phyloP scores from a whole-genome alignment of 2,113 vertebrate genomes.

The Macaca fascicularis region T2T-MFA8v1.1 NC_088378.1:172275001-172275500 shows the following conservation, averaged over 20 bases:
- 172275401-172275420: neutral
- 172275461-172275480: neutral
- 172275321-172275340: neutral
- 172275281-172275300: neutral
- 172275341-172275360: neutral
- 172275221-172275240: neutral
- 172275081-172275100: neutral
- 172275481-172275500: neutral
- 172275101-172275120: neutral
- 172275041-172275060: neutral
- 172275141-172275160: neutral
- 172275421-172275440: neutral
- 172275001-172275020: neutral
- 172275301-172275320: neutral
- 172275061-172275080: neutral
- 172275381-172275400: neutral
- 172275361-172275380: neutral
- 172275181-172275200: too few relatives aligned
- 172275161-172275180: neutral
- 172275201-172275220: neutral
- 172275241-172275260: too few relatives aligned
- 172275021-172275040: neutral
- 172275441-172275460: neutral
- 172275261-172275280: neutral
- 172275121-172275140: neutral